phyloP scores from a whole-genome alignment of 2,888 invertebrate genomes.

The Ophion obscuratus region DNA sequence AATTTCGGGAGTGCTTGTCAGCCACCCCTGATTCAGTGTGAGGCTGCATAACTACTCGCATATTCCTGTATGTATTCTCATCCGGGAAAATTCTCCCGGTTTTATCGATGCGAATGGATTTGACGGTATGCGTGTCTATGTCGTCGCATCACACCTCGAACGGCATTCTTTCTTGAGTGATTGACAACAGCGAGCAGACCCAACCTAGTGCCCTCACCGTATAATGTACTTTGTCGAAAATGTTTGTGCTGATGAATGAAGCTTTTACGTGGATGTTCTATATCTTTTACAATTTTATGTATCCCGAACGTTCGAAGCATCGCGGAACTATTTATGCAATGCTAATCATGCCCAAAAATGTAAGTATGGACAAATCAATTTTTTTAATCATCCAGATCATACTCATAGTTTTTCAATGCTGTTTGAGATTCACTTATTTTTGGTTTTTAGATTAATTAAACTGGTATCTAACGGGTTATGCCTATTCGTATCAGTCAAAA shows the following conservation, averaged over 20 bases:
- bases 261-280: neutral
- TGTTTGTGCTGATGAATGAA: neutral
- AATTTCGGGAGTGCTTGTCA: constrained; percentile 38
- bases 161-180: constrained; percentile 44
- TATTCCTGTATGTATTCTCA: constrained; percentile 47
- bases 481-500: no score
- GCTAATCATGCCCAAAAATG: no score
- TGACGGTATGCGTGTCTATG: constrained; percentile 42
- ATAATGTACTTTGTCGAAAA: neutral
- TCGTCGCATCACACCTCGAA: constrained; percentile 14
- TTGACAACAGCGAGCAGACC: constrained; percentile 29
- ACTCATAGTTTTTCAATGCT: no score
- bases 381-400: no score
- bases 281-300: neutral
- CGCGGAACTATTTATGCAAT: no score
- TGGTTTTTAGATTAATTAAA: no score
- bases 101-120: constrained; percentile 30
- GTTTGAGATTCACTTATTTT: no score
- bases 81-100: constrained; percentile 1
- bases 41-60: neutral
- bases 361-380: no score
- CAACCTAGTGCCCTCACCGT: neutral
- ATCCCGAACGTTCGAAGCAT: no score
- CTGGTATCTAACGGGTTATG: no score
- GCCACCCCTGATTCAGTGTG: constrained; percentile 29